Conservation (phyloP, 2,888 invertebrate species). For the Latrodectus hesperus region DNA sequence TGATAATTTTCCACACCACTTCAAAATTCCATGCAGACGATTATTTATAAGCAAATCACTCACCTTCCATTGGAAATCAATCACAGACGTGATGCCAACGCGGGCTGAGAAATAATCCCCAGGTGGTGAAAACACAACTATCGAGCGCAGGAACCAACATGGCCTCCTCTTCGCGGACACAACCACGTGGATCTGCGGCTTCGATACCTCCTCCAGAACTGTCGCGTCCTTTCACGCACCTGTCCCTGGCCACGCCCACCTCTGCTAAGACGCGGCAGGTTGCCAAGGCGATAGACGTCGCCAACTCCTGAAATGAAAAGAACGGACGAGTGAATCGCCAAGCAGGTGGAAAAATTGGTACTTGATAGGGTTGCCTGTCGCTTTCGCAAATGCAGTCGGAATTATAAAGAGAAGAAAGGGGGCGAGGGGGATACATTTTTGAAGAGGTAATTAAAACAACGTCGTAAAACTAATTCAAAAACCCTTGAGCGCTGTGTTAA, state of each 20-base stretch:
- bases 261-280: slow-evolving; percentile 19
- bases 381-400: slow-evolving; percentile 15
- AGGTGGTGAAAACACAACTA: slow-evolving; percentile 4
- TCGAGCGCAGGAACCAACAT: slow-evolving; percentile 4
- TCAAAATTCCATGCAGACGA: no score
- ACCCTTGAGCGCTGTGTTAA: background rate
- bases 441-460: slow-evolving; percentile 28
- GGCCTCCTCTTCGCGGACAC: slow-evolving; percentile 29
- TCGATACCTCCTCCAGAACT: slow-evolving; percentile 33
- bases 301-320: slow-evolving; percentile 41
- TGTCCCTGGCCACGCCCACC: slow-evolving; percentile 51
- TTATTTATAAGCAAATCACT: no score
- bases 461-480: background rate
- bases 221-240: slow-evolving; percentile 35
- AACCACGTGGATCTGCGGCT: slow-evolving; percentile 52
- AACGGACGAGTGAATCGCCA: slow-evolving; percentile 50
- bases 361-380: slow-evolving; percentile 28
- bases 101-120: background rate
- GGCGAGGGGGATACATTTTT: slow-evolving; percentile 10
- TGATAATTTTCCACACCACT: no score
- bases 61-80: no score
- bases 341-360: slow-evolving; percentile 43
- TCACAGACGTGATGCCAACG: no score
- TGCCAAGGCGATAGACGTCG: slow-evolving; percentile 41
- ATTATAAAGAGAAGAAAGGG: slow-evolving; percentile 12